Percentiles rank a stretch among this genome's conserved stretches.
Evolutionary conservation across 2,113 vertebrate genomes (phyloP).

Genomic region (Asarcornis scutulata): DNA sequence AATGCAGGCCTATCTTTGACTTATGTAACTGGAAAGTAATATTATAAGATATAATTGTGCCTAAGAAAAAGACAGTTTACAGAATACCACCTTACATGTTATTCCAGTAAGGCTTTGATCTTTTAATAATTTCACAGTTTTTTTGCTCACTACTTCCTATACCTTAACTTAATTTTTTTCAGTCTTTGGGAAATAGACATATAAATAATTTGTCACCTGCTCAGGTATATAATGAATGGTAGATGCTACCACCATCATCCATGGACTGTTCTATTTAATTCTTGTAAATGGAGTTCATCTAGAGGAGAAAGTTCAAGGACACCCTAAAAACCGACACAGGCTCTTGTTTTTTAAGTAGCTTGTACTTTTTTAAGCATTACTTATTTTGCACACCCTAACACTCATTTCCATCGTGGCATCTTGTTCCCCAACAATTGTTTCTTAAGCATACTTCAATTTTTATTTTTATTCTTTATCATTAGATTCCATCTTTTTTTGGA

Average conservation of each 20-base stretch:
- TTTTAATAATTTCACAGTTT: not conserved
- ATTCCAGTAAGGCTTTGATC: not conserved
- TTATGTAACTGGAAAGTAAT: not conserved
- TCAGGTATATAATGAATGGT: not conserved
- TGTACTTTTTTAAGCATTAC: not conserved
- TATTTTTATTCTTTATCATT: not conserved
- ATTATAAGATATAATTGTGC: not conserved
- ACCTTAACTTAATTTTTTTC: not conserved
- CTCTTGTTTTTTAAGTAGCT: not conserved
- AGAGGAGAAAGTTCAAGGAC: not conserved
- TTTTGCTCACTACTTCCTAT: not conserved
- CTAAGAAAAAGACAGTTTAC: not conserved
- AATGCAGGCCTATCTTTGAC: not conserved
- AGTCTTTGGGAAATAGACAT: not conserved
- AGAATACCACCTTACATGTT: not conserved
- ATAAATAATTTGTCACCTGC: not conserved
- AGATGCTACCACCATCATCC: not conserved
- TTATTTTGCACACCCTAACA: not conserved
- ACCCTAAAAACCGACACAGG: not conserved
- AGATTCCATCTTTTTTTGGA: not conserved
- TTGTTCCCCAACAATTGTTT: fast-evolving
- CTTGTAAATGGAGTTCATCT: not conserved
- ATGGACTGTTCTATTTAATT: not conserved
- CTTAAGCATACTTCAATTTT: not conserved
- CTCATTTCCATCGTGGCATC: not conserved